Percentiles rank a stretch among this genome's conserved stretches.
phyloP scores from a whole-genome alignment of 2,888 invertebrate species.

The Macrophya alboannulata region DNA sequence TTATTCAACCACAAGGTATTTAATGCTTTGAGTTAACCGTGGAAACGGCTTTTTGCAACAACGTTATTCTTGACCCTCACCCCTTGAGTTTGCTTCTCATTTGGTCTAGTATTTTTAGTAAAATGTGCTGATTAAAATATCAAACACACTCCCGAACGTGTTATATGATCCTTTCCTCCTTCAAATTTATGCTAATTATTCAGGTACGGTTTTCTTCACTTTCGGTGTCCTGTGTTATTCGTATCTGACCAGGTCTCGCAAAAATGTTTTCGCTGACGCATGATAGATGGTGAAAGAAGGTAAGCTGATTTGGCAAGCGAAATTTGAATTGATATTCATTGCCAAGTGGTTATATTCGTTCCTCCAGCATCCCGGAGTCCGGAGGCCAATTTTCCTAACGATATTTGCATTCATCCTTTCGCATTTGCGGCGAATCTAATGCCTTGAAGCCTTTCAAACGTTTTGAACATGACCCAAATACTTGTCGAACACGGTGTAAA shows the following conservation, averaged over 20 bases:
- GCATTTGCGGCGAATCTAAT: conserved; percentile 9
- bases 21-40: neutral
- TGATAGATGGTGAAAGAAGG: neutral
- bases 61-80: conserved; percentile 4
- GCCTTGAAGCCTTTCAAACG: conserved; percentile 2
- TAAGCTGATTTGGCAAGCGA: neutral
- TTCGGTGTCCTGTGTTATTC: neutral
- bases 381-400: neutral
- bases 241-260: neutral
- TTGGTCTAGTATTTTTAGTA: neutral
- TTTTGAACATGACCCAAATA: conserved; percentile 48
- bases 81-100: neutral
- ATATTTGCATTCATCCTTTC: neutral
- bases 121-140: conserved; percentile 18
- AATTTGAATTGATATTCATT: neutral
- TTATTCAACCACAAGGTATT: neutral
- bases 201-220: conserved; percentile 9
- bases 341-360: conserved; percentile 1
- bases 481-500: conserved; percentile 9
- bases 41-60: conserved; percentile 2
- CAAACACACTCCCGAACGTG: neutral
- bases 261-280: neutral
- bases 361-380: neutral
- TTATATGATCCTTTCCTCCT: neutral
- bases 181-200: conserved; percentile 12